Conservation (phyloP, 2,888 invertebrate species). For the Megalurothrips usitatus region DNA sequence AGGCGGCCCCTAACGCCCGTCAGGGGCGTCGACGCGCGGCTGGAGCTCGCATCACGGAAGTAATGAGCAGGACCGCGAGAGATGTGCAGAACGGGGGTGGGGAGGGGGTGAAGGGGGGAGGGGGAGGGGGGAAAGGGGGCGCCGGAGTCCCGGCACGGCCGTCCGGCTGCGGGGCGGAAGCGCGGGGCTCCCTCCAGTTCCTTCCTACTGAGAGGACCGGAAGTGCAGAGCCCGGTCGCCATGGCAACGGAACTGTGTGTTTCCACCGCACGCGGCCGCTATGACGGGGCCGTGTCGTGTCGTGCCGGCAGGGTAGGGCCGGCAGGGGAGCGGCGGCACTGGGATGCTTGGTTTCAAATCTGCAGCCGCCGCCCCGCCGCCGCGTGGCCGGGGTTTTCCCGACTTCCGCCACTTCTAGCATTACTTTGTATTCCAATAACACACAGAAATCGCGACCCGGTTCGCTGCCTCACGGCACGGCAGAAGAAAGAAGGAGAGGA, state of each 20-base stretch:
- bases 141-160: background rate
- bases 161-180: conserved; percentile 9
- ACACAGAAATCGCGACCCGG: background rate
- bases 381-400: background rate
- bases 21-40: no score
- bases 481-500: no score
- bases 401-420: background rate
- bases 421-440: conserved; percentile 11
- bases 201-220: conserved; percentile 13
- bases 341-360: no score
- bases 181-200: background rate
- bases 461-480: no score
- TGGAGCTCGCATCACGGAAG: no score
- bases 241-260: background rate
- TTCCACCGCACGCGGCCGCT: background rate
- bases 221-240: conserved; percentile 15
- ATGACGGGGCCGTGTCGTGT: background rate
- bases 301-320: no score
- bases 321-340: no score
- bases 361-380: background rate
- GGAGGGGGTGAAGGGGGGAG: background rate
- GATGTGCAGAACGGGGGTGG: no score
- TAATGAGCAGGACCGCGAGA: no score
- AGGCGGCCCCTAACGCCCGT: no score
- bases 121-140: background rate